Evolutionary conservation across 2,113 vertebrate genomes (phyloP), one percentile per base, ranked within the genome.

Genomic region (Mustela nigripes): DNA sequence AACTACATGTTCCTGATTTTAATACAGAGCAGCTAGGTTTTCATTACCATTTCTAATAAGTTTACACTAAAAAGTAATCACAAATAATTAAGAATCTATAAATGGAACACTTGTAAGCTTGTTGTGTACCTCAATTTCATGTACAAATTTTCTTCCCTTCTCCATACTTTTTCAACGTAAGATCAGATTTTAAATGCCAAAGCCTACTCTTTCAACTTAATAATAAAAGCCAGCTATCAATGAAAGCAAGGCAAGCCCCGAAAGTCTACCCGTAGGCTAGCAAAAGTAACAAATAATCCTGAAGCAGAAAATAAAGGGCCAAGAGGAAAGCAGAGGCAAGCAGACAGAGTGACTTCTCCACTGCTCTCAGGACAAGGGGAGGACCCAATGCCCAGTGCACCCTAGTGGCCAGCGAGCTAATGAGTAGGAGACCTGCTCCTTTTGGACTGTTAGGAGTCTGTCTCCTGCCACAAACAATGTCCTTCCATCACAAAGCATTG

Each of bases 131-230:
- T 50, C 71, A 65, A 48, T 45, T 84, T 94, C 42, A 81, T 0
- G 16, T 6, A 67, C 36, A 82, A 11, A 60, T 63, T 33, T 31
- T 58, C 48, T 89, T 80, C 22, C 28, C 93, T 85, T 91, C 48
- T 58, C 18, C 48, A 79, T 3, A 58, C 15, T 19, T 26, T 96
- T 76, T 85, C 76, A 50, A 73, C 19, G 0, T 50, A 53, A 81
- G 36, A 91, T 19, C 39, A 60, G 56, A 95, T 93, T 91, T 85
- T 50, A 78, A 95, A 89, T 11, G 67, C 39, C 65, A 86, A 89
- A 84, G 65, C 36, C 48, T 86, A 15, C 78, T 62, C 83, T 63
- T 87, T 93, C 48, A 58, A 91, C 11, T 74, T 26, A 92, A 74
- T 50, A 83, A 31, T 50, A 81, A 95, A 71, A 82, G 53, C 65